A percentile compares a stretch with the other conserved stretches of the same genome.
These are phyloP conservation scores for Platycnemis pennipes DNA, from an alignment of 2,888 invertebrate species.

Conservation along the genomic window DNA sequence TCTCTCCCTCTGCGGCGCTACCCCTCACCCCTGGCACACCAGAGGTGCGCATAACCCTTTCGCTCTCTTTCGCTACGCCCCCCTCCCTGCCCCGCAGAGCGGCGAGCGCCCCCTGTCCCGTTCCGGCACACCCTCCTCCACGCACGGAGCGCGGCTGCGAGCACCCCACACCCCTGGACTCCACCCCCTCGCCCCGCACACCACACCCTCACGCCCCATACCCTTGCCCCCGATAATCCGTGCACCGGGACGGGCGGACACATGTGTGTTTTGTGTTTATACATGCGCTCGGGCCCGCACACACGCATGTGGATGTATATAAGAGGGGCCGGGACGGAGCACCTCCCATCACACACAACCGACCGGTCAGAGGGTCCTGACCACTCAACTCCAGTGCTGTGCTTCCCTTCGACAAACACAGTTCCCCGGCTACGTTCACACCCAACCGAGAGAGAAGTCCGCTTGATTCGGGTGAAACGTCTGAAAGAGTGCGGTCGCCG, in stretches of 20 bases:
- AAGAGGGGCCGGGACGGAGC: constrained; percentile 2
- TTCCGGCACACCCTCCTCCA: neutral
- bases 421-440: neutral
- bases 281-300: neutral
- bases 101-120: neutral
- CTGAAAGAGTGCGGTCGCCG: neutral
- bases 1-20: too few species aligned
- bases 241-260: neutral
- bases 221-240: neutral
- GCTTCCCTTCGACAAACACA: neutral
- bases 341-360: neutral
- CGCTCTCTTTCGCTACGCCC: neutral
- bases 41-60: neutral
- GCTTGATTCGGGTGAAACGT: neutral
- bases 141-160: neutral
- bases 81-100: neutral
- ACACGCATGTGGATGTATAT: constrained; percentile 3
- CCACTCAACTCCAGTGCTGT: constrained; percentile 3
- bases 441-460: neutral
- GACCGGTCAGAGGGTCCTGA: neutral
- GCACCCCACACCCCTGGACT: neutral
- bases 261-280: neutral
- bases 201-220: constrained; percentile 10
- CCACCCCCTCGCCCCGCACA: neutral
- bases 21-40: neutral